Evolutionary conservation across 2,888 invertebrate species (phyloP), one percentile per base, ranked within the genome.

Genomic region (Cosmia trapezina): DNA sequence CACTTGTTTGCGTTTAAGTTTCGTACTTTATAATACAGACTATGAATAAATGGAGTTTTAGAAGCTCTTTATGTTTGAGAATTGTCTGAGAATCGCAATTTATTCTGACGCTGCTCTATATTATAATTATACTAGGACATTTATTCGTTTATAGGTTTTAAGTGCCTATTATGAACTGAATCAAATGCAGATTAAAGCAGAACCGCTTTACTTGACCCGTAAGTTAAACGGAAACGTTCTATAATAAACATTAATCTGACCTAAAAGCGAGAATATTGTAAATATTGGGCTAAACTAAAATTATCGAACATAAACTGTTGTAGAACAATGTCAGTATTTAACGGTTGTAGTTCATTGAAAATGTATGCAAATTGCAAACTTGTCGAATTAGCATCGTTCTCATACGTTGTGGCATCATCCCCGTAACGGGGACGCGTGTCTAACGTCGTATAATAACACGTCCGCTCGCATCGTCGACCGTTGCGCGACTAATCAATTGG

Each of bases 401-500:
- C 76, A 80, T 85, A 86, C 75, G 81, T 86, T 81, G 83, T 78
- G 78, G 81, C 83, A 73, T 85, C 84, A 83, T 87, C 85, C 83
- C 85, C 88, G 88, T 87, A 91, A 89, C 89, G 89, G 90, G 91
- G 92, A 88, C 94, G 94, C 94, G 93, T 94, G 93, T 93, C 93
- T 93, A 95, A 94, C 91, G 92, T 94, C 93, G 91, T 92, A 94
- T 95, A 95, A 95, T 95, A 95, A 95, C 91, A 95, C 91, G 93
- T 93, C 93, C 89, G 91, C 88, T 86, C 88, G 82, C 85, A 86
- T 89, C 90, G 88, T 83, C 90, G 92, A 89, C 91, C 93, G 96
- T 94, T 94, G 94, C 96, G 96, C 94, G 92, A 93, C 95, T 95
- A 96, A 96, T 96, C 96, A 96, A 96, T 96, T 95, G 95, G 91